phyloP scores from a whole-genome alignment of 2,797 vertebrate species.

The Florisuga fusca region DNA sequence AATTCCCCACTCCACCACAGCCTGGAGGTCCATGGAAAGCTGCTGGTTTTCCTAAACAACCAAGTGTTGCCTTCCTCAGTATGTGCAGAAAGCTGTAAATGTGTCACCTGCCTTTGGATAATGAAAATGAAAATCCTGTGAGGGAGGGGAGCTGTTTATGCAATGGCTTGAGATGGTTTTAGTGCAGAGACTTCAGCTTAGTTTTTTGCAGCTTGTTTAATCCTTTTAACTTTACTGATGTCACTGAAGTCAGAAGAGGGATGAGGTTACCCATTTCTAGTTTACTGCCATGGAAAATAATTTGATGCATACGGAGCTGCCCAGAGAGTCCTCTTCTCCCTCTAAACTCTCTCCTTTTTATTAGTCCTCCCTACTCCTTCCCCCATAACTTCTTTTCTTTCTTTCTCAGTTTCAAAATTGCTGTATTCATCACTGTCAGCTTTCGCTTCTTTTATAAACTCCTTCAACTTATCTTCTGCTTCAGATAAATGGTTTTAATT shows the following conservation, averaged over 20 bases:
- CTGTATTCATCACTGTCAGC: slow-evolving; percentile 76
- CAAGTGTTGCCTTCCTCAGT: neutral
- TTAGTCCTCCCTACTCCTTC: slow-evolving; percentile 7
- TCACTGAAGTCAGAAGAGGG: neutral
- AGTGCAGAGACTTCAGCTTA: neutral
- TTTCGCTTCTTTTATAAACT: slow-evolving; percentile 60
- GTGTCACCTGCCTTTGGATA: neutral
- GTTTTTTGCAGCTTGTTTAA: slow-evolving; percentile 3
- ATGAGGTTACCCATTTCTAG: slow-evolving; percentile 4
- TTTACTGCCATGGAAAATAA: slow-evolving; percentile 56
- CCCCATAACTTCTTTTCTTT: slow-evolving; percentile 59
- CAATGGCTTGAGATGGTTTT: neutral
- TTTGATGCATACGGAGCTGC: slow-evolving; percentile 24
- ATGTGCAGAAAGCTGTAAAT: neutral
- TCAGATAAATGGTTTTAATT: slow-evolving; percentile 78
- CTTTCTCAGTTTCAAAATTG: slow-evolving; percentile 66
- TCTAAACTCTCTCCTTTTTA: slow-evolving; percentile 2
- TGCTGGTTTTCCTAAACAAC: neutral
- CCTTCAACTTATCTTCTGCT: slow-evolving; percentile 67
- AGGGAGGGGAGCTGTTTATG: neutral
- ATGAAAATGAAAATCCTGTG: neutral
- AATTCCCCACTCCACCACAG: neutral
- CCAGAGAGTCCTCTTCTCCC: slow-evolving; percentile 36
- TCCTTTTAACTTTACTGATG: neutral
- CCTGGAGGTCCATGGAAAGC: neutral